Evolutionary conservation across 2,113 vertebrate genomes (phyloP).

Genomic region (Amphiprion ocellaris): DNA sequence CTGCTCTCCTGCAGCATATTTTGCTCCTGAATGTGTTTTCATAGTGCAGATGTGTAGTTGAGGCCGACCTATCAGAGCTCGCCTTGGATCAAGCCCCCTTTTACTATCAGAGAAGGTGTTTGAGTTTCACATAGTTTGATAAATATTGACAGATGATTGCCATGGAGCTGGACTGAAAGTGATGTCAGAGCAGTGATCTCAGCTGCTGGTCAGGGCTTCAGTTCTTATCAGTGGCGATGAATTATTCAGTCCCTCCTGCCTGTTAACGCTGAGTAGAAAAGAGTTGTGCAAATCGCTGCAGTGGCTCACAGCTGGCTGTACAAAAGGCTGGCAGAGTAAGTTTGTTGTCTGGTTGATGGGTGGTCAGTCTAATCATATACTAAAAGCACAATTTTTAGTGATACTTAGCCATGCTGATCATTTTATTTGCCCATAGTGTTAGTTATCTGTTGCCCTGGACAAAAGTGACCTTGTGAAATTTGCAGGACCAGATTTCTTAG

Average conservation of each 20-base stretch:
- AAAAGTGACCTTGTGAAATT: too few relatives aligned
- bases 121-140: conserved; percentile 8
- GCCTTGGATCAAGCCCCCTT: background rate
- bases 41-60: background rate
- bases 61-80: conserved; percentile 27
- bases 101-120: conserved; percentile 12
- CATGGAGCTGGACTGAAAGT: conserved; percentile 20
- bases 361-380: background rate
- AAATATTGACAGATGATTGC: conserved; percentile 27
- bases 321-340: background rate
- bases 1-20: background rate
- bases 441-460: too few relatives aligned
- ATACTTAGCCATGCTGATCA: too few relatives aligned
- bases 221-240: conserved; percentile 25
- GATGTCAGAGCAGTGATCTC: conserved; percentile 24
- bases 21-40: background rate
- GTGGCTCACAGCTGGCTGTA: conserved; percentile 15
- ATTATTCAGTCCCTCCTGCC: conserved; percentile 38
- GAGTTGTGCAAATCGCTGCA: conserved; percentile 20
- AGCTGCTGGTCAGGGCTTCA: conserved; percentile 6
- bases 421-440: too few relatives aligned
- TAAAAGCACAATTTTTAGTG: too few relatives aligned
- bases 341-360: background rate
- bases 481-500: too few relatives aligned
- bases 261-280: background rate